phyloP scores from a whole-genome alignment of 53 echinoderm and acorn worm genomes.

The Holothuria leucospilota region DNA sequence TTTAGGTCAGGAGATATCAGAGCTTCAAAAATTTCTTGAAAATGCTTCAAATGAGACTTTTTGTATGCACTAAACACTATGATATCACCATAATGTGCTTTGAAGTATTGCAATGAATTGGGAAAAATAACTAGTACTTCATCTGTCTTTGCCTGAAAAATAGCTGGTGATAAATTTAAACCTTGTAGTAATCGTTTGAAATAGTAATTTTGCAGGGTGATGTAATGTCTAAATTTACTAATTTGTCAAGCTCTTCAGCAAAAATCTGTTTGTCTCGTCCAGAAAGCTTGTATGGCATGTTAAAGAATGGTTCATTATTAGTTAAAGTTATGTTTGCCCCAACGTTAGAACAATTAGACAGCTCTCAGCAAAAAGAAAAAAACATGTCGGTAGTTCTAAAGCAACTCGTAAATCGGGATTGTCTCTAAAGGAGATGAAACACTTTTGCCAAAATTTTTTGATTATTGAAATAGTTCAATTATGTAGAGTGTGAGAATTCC shows the following conservation, averaged over 20 bases:
- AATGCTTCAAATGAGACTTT: background rate
- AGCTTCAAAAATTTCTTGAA: background rate
- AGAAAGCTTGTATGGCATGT: slow-evolving; percentile 13
- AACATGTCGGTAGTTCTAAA: background rate
- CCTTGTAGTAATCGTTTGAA: slow-evolving; percentile 27
- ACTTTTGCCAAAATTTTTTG: no score
- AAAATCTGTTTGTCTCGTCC: slow-evolving; percentile 37
- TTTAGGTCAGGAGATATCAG: no score
- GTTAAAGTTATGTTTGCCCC: slow-evolving; percentile 28
- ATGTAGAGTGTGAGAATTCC: no score
- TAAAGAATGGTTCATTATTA: no score
- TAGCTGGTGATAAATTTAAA: no score
- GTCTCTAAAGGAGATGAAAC: no score
- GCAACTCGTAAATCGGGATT: background rate
- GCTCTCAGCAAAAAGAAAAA: slow-evolving; percentile 16
- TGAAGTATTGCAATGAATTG: no score
- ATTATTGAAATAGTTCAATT: no score
- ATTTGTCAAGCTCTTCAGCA: slow-evolving; percentile 49
- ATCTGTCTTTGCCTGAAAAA: no score
- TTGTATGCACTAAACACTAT: slow-evolving; percentile 7
- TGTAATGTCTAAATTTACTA: slow-evolving; percentile 39
- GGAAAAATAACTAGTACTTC: background rate
- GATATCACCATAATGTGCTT: slow-evolving; percentile 54
- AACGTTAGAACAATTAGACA: slow-evolving; percentile 38
- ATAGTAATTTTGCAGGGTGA: slow-evolving; percentile 45